These are phyloP conservation scores for Trichogramma evanescens DNA, from an alignment of 2,888 invertebrate genomes.

Conservation along the genomic window DNA sequence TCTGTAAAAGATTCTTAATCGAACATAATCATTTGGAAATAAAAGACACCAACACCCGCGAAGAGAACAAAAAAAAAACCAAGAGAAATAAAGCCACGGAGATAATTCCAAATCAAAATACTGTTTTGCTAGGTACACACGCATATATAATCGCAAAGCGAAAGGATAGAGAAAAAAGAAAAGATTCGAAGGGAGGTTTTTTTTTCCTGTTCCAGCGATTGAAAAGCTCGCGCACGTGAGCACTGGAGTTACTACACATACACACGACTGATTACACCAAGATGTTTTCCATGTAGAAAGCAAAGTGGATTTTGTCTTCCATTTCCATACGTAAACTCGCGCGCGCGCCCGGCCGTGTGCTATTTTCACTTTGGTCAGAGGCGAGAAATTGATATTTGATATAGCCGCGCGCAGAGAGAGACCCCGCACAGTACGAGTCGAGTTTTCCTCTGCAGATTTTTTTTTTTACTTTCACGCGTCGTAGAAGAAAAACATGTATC, in stretches of 20 bases:
- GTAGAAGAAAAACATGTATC: too few relatives aligned
- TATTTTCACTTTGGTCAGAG: slow-evolving; percentile 13
- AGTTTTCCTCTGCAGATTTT: too few relatives aligned
- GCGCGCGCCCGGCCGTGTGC: neutral
- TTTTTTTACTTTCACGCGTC: too few relatives aligned
- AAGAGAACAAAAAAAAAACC: neutral
- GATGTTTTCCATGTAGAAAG: slow-evolving; percentile 38
- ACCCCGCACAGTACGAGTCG: too few relatives aligned
- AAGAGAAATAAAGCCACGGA: slow-evolving; percentile 10
- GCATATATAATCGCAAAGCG: too few relatives aligned
- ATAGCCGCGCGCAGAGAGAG: slow-evolving; percentile 10
- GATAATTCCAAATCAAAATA: slow-evolving; percentile 14
- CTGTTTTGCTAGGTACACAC: neutral
- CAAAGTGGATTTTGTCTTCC: slow-evolving; percentile 45
- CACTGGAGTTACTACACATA: slow-evolving; percentile 13
- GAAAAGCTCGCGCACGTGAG: slow-evolving; percentile 2
- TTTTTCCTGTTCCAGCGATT: neutral
- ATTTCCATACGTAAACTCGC: slow-evolving; percentile 38
- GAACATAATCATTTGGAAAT: too few relatives aligned
- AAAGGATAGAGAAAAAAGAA: too few relatives aligned
- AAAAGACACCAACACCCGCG: too few relatives aligned
- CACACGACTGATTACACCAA: slow-evolving; percentile 25
- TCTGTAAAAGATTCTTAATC: too few relatives aligned
- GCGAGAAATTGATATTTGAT: slow-evolving; percentile 42
- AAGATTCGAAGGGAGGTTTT: too few relatives aligned